Evolutionary conservation across 2,797 vertebrate genomes (phyloP), one percentile per base, ranked within the genome.

Genomic region (Etheostoma perlongum): DNA sequence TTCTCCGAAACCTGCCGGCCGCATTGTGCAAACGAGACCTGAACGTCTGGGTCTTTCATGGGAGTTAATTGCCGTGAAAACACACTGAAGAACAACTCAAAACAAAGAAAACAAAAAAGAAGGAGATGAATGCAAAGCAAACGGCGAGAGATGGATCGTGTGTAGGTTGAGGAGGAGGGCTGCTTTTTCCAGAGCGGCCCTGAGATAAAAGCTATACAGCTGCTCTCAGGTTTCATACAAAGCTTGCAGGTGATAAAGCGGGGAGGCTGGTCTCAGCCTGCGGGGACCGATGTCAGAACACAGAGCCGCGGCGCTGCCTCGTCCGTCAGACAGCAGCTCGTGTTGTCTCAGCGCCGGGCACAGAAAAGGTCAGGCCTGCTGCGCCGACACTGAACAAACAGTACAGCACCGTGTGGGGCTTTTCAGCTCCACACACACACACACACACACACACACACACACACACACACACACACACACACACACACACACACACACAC

Each of bases 311-410:
- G 33, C 69, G 59, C 69, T 23, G 65, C 78, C 65, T 62, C 75
- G 66, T 77, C 70, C 64, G 25, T 81, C 86, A 72, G 44, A 78
- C 80, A 67, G 80, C 85, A 68, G 85, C 82, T 40, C 59, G 33
- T 83, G 84, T 83, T 70, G 82, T 83, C 87, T 87, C 76, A 70
- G 70, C 51, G 42, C 16, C 63, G 27, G 61, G 59, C 53, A n/a
- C 71, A 61, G 82, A 76, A 93, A 92, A 91, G 88, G 90, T 92
- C 89, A 92, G 76, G 51, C 82, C 79, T 85, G 79, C 88, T 88
- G 82, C 75, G 85, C 60, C 72, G 18, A 21, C 79, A 21, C 69
- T 74, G 79, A 87, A 79, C 88, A 86, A 88, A 85, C 87, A 90
- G 62, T 71, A 79, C 64, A 58, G 18, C 60, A 48, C 83, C 23